phyloP scores from a whole-genome alignment of 2,888 invertebrate genomes.

The Drosophila greeni region DNA sequence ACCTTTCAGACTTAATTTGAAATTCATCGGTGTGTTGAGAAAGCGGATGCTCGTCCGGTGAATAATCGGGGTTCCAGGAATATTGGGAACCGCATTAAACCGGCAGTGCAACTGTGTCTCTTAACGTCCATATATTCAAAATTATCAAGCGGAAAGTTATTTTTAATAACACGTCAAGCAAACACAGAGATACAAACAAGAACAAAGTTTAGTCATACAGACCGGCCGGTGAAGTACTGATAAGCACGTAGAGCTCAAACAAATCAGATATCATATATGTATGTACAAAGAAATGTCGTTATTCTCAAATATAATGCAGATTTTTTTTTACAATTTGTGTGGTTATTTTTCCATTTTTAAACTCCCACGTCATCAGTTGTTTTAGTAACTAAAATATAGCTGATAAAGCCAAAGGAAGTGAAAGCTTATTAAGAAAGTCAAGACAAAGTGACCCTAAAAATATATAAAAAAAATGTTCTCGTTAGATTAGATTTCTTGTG shows the following conservation, averaged over 20 bases:
- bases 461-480: background rate
- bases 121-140: constrained; percentile 3
- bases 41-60: constrained; percentile 19
- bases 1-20: constrained; percentile 19
- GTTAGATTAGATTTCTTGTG: constrained; percentile 3
- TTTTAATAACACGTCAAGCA: constrained; percentile 47
- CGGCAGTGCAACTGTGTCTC: constrained; percentile 4
- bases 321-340: constrained; percentile 10
- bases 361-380: constrained; percentile 63
- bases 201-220: constrained; percentile 19
- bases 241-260: constrained; percentile 57
- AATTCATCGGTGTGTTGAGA: constrained; percentile 17
- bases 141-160: constrained; percentile 40
- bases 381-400: constrained; percentile 9
- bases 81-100: background rate
- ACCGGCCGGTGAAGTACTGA: constrained; percentile 40
- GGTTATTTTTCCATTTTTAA: constrained; percentile 31
- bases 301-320: constrained; percentile 40
- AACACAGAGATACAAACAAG: constrained; percentile 8
- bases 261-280: constrained; percentile 7
- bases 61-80: constrained; percentile 20
- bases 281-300: constrained; percentile 39
- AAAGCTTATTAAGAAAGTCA: background rate
- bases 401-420: constrained; percentile 28
- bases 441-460: too few relatives aligned